Conservation (phyloP, 2,797 vertebrate genomes). For the Pseudopleuronectes americanus region DNA sequence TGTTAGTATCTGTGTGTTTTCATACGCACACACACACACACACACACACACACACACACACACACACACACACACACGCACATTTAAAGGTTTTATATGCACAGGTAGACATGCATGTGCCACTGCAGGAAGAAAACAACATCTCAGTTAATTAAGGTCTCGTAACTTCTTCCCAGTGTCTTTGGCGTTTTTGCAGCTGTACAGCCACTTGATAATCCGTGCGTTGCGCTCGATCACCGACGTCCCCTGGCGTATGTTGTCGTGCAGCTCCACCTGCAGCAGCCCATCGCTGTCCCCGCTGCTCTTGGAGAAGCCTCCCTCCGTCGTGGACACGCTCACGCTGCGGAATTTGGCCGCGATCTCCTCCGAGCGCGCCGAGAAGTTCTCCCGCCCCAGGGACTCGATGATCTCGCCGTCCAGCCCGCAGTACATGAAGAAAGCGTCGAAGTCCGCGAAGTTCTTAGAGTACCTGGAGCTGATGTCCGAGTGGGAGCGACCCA, state of each 20-base stretch:
- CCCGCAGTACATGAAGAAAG: slow-evolving; percentile 95
- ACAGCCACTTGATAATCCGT: slow-evolving; percentile 97
- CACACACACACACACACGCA: too few species aligned
- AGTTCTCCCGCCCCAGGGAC: slow-evolving; percentile 90
- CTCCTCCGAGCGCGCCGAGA: slow-evolving; percentile 84
- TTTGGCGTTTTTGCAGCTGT: slow-evolving; percentile 91
- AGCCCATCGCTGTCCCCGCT: slow-evolving; percentile 86
- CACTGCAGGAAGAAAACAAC: background rate
- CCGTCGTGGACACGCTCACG: slow-evolving; percentile 87
- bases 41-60: too few species aligned
- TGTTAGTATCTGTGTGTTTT: too few species aligned
- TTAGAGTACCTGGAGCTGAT: slow-evolving; percentile 94
- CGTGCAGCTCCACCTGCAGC: slow-evolving; percentile 84
- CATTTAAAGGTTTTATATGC: background rate
- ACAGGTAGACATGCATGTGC: too few species aligned
- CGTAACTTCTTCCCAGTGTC: slow-evolving; percentile 84
- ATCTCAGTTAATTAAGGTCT: slow-evolving; percentile 76
- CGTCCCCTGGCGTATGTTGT: slow-evolving; percentile 82
- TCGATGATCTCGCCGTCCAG: slow-evolving; percentile 90
- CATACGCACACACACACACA: background rate
- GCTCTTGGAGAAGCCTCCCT: slow-evolving; percentile 86
- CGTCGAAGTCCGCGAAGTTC: slow-evolving; percentile 88
- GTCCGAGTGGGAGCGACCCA: slow-evolving; percentile 93
- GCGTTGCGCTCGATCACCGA: slow-evolving; percentile 96
- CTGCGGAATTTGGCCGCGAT: slow-evolving; percentile 81